Evolutionary conservation across 2,888 invertebrate species (phyloP).

Genomic region (Pseudolycoriella hygida): DNA sequence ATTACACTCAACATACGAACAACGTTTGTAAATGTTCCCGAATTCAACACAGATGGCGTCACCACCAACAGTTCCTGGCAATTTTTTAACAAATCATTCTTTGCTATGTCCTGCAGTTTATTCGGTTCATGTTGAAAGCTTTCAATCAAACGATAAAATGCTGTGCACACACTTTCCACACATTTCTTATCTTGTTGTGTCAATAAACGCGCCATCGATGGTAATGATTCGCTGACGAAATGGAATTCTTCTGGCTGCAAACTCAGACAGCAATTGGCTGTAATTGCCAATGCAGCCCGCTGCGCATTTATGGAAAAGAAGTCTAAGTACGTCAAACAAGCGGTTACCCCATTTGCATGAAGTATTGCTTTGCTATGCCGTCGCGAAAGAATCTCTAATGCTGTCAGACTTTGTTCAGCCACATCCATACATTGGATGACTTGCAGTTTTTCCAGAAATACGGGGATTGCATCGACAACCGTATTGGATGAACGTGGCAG

Average conservation of each 20-base stretch:
- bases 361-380: constrained; percentile 93
- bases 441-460: constrained; percentile 90
- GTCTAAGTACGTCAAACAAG: constrained; percentile 91
- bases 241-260: constrained; percentile 88
- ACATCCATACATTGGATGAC: constrained; percentile 99
- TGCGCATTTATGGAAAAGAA: constrained; percentile 98
- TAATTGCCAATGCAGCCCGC: constrained; percentile 86
- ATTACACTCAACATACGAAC: constrained; percentile 90
- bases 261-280: constrained; percentile 95
- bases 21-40: constrained; percentile 90
- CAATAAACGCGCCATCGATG: constrained; percentile 61
- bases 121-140: constrained; percentile 86
- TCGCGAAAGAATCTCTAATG: constrained; percentile 89
- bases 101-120: constrained; percentile 80
- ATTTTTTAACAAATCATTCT: constrained; percentile 72
- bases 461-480: constrained; percentile 92
- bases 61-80: constrained; percentile 83
- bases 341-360: constrained; percentile 86
- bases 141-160: constrained; percentile 91
- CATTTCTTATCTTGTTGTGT: constrained; percentile 92
- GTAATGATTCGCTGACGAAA: constrained; percentile 73
- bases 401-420: constrained; percentile 94
- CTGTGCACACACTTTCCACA: constrained; percentile 91
- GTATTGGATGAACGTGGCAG: constrained; percentile 89
- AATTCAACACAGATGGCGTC: constrained; percentile 87